Evolutionary conservation across 2,113 vertebrate genomes (phyloP), one percentile per base, ranked within the genome.

Genomic region (Labeo rohita): DNA sequence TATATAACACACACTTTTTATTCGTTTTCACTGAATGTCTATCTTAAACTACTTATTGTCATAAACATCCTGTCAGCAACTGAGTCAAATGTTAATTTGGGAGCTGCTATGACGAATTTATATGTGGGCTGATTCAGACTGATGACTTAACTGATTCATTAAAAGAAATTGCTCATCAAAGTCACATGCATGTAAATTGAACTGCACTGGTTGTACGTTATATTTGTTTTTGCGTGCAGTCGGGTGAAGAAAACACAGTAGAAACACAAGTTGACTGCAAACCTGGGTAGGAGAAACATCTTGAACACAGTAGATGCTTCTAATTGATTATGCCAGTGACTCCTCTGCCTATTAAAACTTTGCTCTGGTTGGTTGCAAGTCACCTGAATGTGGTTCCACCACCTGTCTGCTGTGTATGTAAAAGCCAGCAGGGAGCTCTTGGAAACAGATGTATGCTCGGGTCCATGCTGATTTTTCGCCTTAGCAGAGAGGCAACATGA

Each of bases 391-490:
- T 16, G 47, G 56, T 61, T 61, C 54, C 56, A 61, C 63, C 84
- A 86, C 80, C 80, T 83, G 80, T 28, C 54, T 68, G 65, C 12
- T 80, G 87, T 80, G 80, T 54, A 21, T 80, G 74, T 18, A 75
- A 73, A 65, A 74, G 84, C 74, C 72, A 39, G 54, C 70, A 74
- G 68, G 84, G 28, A 80, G 81, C 75, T 68, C 63, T 68, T 43
- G 72, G 87, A 85, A 81, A 73, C 87, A 83, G 84, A 88, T 86
- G 87, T 79, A 83, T 36, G 28, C 52, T 28, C 13, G 11, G 52
- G 13, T 28, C 80, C 80, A 68, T 75, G 85, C 82, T 84, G 87
- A 86, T 88, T 76, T 83, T 75, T 70, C 6, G 39, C 15, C 54
- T 74, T 72, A n/a, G 54, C 75, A 75, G 49, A 75, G 65, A 78